A percentile compares a stretch with the other conserved stretches of the same genome.
Evolutionary conservation across 1,140 invertebrate genomes (phyloP).

Genomic region (Diorhabda elongata): DNA sequence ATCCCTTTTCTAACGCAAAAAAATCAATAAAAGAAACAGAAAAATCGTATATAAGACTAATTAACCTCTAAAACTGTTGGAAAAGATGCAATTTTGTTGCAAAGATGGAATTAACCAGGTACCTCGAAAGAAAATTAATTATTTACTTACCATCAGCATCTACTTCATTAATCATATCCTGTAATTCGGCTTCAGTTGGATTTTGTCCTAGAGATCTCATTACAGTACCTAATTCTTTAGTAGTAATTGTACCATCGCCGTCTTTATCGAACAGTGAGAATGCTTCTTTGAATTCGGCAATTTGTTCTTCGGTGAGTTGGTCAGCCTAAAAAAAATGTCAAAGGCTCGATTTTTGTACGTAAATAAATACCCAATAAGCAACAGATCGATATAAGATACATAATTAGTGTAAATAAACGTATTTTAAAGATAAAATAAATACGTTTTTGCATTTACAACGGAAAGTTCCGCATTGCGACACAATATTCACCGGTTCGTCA

Average conservation of each 20-base stretch:
- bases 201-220: constrained; percentile 99
- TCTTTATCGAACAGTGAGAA: constrained; percentile 99
- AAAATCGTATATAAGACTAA: no score
- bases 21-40: no score
- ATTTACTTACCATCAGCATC: constrained; percentile 90
- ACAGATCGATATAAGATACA: constrained; percentile 36
- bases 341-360: constrained; percentile 10
- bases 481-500: constrained; percentile 36
- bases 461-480: constrained; percentile 40
- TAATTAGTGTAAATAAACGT: not conserved
- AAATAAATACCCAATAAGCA: constrained; percentile 37
- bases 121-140: constrained; percentile 13
- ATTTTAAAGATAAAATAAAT: not conserved
- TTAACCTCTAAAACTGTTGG: no score
- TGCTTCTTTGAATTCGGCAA: constrained; percentile 99
- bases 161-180: constrained; percentile 99
- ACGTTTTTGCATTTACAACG: not conserved
- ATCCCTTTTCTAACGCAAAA: no score
- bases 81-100: no score
- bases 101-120: not conserved
- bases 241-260: constrained; percentile 99
- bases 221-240: constrained; percentile 98
- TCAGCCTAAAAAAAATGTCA: constrained; percentile 69
- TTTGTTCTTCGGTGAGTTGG: constrained; percentile 97
- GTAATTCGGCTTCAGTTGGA: constrained; percentile 98